phyloP scores from a whole-genome alignment of 2,797 vertebrate species.

The Girardinus metallicus region DNA sequence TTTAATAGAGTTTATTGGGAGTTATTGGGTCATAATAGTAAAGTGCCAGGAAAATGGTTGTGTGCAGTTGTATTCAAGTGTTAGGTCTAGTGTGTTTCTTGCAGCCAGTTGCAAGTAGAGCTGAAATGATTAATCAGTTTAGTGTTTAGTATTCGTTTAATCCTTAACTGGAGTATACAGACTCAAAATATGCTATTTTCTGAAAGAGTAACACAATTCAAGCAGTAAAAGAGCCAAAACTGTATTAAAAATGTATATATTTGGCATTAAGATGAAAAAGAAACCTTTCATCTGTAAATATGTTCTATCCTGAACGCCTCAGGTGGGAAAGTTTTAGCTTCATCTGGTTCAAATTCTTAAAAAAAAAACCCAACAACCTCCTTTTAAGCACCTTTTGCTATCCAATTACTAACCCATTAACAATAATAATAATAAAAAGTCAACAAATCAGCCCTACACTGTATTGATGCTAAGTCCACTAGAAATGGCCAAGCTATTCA shows the following conservation, averaged over 20 bases:
- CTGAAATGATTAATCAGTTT: no score
- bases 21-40: not conserved
- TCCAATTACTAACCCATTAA: not conserved
- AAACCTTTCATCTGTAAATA: not conserved
- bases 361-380: not conserved
- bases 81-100: not conserved
- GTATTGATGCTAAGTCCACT: no score
- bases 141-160: not conserved
- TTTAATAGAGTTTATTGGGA: not conserved
- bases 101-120: not conserved
- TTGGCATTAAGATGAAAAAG: not conserved
- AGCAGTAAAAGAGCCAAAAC: not conserved
- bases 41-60: not conserved
- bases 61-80: not conserved
- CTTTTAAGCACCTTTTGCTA: not conserved
- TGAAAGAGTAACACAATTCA: not conserved
- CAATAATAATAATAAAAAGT: no score
- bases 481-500: not conserved
- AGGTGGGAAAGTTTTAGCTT: not conserved
- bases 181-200: not conserved
- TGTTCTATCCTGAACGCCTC: not conserved
- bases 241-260: not conserved
- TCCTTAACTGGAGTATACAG: not conserved
- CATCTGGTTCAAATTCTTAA: not conserved
- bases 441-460: no score